Evolutionary conservation across 2,797 vertebrate genomes (phyloP), one percentile per base, ranked within the genome.

Genomic region (Protosalanx chinensis): DNA sequence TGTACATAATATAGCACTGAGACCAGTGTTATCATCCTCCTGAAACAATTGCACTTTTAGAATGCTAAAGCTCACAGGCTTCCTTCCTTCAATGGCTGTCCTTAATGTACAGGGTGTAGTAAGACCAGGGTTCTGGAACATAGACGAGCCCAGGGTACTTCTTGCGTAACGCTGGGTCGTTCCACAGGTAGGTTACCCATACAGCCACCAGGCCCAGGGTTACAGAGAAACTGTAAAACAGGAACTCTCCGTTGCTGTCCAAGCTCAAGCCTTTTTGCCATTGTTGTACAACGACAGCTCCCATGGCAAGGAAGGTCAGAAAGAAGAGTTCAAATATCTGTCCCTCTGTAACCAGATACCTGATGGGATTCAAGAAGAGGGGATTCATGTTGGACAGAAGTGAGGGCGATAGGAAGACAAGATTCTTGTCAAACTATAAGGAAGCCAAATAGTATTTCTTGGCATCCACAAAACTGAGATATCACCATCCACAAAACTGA

Each of bases 341-440:
- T 1, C 96, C 97, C 81, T 99, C 97, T 0, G 97, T 98, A 77
- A 98, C 96, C 71, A 98, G 89, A 72, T 99, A 99, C 97, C 97
- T 99, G 68, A 76, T n/a, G 27, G 0, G 20, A n/a, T 2, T 37
- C 5, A 51, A 70, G 13, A 41, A 2, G 62, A 35, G 0, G 0
- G 41, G 8, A 46, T 46, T 46, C 10, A 46, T 46, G 41, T 12
- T 3, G 3, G 0, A 67, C 7, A 15, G 10, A 33, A 6, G 32
- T 73, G 18, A 75, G 3, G 4, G 68, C 30, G 0, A 20, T 35
- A 3, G 49, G 37, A 8, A 68, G 0, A 61, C 33, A 58, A 58
- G 32, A 35, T 27, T 27, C 41, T 6, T 37, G 12, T 29, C 23
- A 46, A 6, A 29, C 46, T n/a, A 29, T 41, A 29, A 10, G 10